These are phyloP conservation scores for Siphonodentalium dalli DNA, from an alignment of 2,888 invertebrate species.

Conservation along the genomic window DNA sequence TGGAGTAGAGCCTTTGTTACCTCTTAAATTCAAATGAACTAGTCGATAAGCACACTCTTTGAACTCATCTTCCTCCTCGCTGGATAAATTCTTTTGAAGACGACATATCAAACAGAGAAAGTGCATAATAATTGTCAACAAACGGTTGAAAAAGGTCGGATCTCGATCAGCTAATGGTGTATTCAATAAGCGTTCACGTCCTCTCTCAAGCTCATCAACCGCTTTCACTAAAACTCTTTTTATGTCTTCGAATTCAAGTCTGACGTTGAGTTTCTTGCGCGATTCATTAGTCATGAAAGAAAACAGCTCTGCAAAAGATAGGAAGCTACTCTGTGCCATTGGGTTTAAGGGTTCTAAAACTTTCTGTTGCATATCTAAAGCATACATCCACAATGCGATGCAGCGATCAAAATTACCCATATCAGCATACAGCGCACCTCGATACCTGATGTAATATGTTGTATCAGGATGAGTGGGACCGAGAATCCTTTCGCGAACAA, in stretches of 20 bases:
- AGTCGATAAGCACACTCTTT: slow-evolving; percentile 78
- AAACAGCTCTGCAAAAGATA: slow-evolving; percentile 89
- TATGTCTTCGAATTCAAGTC: slow-evolving; percentile 82
- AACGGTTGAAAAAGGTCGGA: slow-evolving; percentile 80
- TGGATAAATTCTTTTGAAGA: slow-evolving; percentile 60
- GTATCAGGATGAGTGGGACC: slow-evolving; percentile 94
- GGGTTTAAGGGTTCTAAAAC: slow-evolving; percentile 91
- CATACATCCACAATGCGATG: slow-evolving; percentile 95
- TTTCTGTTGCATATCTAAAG: slow-evolving; percentile 92
- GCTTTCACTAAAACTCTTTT: slow-evolving; percentile 83
- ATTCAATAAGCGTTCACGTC: slow-evolving; percentile 63
- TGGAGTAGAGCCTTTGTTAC: slow-evolving; percentile 61
- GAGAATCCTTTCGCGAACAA: slow-evolving; percentile 90
- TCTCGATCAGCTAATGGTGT: slow-evolving; percentile 69
- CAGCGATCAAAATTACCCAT: slow-evolving; percentile 84
- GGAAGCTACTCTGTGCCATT: slow-evolving; percentile 91
- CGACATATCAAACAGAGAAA: slow-evolving; percentile 59
- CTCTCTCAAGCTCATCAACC: slow-evolving; percentile 68
- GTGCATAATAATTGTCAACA: slow-evolving; percentile 85
- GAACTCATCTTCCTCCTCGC: slow-evolving; percentile 68
- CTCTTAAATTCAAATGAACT: slow-evolving; percentile 74
- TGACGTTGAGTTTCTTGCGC: slow-evolving; percentile 71
- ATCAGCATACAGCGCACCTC: slow-evolving; percentile 93
- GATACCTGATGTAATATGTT: slow-evolving; percentile 92
- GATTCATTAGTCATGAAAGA: slow-evolving; percentile 86